phyloP scores from a whole-genome alignment of 2,888 invertebrate species.

The Metellina segmentata region DNA sequence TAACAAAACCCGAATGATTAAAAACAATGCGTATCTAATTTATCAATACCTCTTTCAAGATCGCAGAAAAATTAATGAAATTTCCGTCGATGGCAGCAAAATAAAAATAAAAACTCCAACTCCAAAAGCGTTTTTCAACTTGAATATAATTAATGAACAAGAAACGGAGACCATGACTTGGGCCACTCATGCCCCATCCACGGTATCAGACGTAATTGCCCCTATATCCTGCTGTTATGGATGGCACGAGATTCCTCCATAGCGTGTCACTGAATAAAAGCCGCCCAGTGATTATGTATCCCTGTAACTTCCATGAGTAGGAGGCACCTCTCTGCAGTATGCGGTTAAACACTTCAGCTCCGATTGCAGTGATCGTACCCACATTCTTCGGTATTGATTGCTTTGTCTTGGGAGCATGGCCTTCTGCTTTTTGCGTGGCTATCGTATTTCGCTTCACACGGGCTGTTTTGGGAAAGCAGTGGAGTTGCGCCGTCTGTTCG shows the following conservation, averaged over 20 bases:
- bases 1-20: too few species aligned
- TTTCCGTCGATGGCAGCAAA: not conserved
- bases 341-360: conserved; percentile 57
- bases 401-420: not conserved
- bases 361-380: conserved; percentile 47
- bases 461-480: not conserved
- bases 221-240: conserved; percentile 37
- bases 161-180: conserved; percentile 1
- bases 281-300: conserved; percentile 53
- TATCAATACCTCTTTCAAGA: not conserved
- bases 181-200: not conserved
- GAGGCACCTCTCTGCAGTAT: not conserved
- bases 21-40: not conserved
- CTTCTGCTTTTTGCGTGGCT: not conserved
- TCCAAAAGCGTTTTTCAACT: not conserved
- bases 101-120: not conserved
- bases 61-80: not conserved
- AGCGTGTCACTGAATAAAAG: conserved; percentile 34
- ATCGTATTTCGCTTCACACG: not conserved
- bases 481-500: not conserved
- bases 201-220: conserved; percentile 21
- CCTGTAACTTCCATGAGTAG: conserved; percentile 36
- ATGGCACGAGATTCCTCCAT: conserved; percentile 5
- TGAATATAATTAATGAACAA: not conserved
- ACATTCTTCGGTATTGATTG: conserved; percentile 41